Base-by-base conservation (phyloP, 1,140 invertebrate genomes). In the Ips nitidus region DNA sequence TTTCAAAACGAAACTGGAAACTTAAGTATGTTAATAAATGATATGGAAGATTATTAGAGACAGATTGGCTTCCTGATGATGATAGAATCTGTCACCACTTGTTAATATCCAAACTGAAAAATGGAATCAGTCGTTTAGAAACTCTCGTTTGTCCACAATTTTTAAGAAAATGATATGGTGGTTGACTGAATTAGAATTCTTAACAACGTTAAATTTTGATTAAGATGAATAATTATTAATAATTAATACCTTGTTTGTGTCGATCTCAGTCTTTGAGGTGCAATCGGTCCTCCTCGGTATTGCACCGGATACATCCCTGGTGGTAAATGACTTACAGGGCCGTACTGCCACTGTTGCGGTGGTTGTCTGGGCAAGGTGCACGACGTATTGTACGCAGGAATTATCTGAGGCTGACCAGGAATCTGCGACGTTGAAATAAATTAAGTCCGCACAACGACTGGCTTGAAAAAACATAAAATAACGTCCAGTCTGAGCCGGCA, bases 321-420 rank as follows among this genome's bases (percentile, higher is more conserved):
- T 3, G 77, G 78, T 60, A 80, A 73, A 60, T 80, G 78, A 22
- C 75, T 75, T 3, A 79, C 73, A 36, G 78, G 78, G 7, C 75
- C 78, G 69, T 80, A 79, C 53, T 77, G 77, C 78, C 78, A 80
- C 41, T 76, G 76, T 58, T 77, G 76, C 3, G 74, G 80, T 2
- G 80, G 75, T 73, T 84, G 83, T 7, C 84, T 77, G 3, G 85
- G 84, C 66, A 86, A 77, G 3, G 84, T 86, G 67, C 79, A 81
- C 42, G 77, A 78, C 41, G 77, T 74, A 63, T 76, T 76, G 66
- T 78, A 79, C n/a, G 78, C 77, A 45, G 75, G 72, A 56, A 80
- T 79, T 75, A 81, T 78, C 71, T 75, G 75, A 45, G 70, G 66
- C 8, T 74, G 71, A 37, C 55, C 71, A 53, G 74, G 73, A 71